Conservation (phyloP, 1,140 invertebrate genomes). For the Teleopsis dalmanni region DNA sequence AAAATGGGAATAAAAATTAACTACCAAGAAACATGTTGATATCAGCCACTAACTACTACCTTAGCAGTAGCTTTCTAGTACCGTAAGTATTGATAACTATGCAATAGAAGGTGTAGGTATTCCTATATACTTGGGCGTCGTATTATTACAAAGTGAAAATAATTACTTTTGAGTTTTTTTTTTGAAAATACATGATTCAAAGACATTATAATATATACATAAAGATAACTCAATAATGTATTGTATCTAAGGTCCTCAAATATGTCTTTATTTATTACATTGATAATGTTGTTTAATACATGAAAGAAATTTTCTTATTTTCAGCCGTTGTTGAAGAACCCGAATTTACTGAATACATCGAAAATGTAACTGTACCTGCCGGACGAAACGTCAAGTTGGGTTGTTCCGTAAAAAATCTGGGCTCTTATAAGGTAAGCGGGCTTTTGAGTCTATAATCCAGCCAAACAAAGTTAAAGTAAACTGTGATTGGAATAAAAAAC, state of each 20-base stretch:
- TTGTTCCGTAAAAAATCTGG: slow-evolving; percentile 83
- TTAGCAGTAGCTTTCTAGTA: no score
- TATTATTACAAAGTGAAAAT: not conserved
- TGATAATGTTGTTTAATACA: not conserved
- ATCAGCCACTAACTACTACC: no score
- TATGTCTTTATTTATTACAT: not conserved
- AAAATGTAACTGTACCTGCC: slow-evolving; percentile 66
- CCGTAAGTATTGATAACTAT: no score
- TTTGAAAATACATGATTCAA: not conserved
- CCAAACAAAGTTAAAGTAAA: not conserved
- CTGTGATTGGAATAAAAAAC: not conserved
- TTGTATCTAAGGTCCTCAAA: not conserved
- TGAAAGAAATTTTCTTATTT: slow-evolving; percentile 23
- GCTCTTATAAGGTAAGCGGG: slow-evolving; percentile 65
- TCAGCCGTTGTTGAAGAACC: slow-evolving; percentile 58
- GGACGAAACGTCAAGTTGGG: slow-evolving; percentile 79
- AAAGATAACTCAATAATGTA: not conserved
- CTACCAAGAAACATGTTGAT: no score
- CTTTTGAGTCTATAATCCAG: not conserved
- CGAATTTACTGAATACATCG: slow-evolving; percentile 62
- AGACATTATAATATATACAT: not conserved
- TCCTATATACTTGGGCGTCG: no score
- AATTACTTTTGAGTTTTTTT: not conserved
- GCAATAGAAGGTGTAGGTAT: no score
- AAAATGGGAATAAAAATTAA: no score